Conservation (phyloP, 1,140 invertebrate genomes). For the Reticulitermes speratus region DNA sequence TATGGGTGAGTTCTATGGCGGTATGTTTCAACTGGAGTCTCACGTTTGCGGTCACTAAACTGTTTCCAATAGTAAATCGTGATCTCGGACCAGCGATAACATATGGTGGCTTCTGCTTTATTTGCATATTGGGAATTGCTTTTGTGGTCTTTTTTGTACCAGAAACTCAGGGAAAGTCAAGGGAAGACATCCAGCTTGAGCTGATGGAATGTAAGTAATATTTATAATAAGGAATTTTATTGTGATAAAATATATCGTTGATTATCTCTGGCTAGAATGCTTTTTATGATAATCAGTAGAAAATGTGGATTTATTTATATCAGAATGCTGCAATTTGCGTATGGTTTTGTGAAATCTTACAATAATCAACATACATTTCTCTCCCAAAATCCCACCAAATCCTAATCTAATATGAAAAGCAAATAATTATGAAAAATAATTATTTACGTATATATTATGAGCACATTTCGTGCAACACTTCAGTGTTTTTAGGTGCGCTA, state of each 20-base stretch:
- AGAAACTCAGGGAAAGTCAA: constrained; percentile 58
- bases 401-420: too few species aligned
- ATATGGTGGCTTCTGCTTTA: constrained; percentile 55
- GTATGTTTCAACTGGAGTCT: constrained; percentile 54
- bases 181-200: constrained; percentile 54
- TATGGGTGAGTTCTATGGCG: constrained; percentile 50
- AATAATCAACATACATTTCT: too few species aligned
- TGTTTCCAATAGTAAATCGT: constrained; percentile 48
- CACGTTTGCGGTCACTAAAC: constrained; percentile 58
- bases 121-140: constrained; percentile 52
- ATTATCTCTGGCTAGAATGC: background rate
- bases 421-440: too few species aligned
- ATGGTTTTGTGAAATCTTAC: too few species aligned
- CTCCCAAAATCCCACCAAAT: too few species aligned
- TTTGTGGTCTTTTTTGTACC: constrained; percentile 56
- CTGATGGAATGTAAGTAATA: background rate
- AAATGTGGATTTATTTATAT: too few species aligned
- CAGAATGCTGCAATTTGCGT: too few species aligned
- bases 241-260: too few species aligned
- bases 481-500: too few species aligned
- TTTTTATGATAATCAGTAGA: too few species aligned
- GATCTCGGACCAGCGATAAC: constrained; percentile 51
- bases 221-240: background rate
- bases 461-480: too few species aligned
- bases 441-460: too few species aligned